These are phyloP conservation scores for Columba guinea DNA, from an alignment of 2,797 vertebrate species.

Conservation along the genomic window DNA sequence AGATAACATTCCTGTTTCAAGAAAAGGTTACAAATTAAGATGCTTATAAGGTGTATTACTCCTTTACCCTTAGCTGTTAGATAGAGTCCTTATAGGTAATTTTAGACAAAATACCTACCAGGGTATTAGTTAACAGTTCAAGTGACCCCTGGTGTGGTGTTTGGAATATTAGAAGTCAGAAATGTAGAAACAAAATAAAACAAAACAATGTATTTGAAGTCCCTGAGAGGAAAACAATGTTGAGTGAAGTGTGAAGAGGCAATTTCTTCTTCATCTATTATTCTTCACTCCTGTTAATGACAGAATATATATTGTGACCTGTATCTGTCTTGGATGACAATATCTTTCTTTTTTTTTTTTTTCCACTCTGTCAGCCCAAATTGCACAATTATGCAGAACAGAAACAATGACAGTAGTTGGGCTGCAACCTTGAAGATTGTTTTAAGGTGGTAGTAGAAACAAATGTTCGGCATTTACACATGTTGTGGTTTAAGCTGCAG, in stretches of 20 bases:
- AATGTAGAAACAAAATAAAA: neutral
- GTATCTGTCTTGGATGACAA: neutral
- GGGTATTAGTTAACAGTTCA: neutral
- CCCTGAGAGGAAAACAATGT: neutral
- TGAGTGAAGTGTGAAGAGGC: neutral
- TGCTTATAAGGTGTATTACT: neutral
- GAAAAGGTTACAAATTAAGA: neutral
- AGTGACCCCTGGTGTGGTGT: rapidly evolving
- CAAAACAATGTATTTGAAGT: neutral
- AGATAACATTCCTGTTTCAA: neutral
- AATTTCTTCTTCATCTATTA: neutral
- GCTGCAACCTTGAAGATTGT: neutral
- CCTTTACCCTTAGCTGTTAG: neutral
- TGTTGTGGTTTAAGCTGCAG: too few species aligned
- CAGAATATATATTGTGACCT: too few species aligned
- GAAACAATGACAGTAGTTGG: neutral
- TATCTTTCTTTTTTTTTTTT: neutral
- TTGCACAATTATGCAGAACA: rapidly evolving
- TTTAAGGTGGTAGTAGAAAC: neutral
- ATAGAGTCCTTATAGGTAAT: neutral
- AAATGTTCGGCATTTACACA: neutral
- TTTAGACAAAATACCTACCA: neutral
- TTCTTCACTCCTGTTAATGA: neutral
- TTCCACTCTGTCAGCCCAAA: neutral
- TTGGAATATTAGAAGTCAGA: neutral